Evolutionary conservation across 2,797 vertebrate genomes (phyloP).

Genomic region (Pangasius krempfi): DNA sequence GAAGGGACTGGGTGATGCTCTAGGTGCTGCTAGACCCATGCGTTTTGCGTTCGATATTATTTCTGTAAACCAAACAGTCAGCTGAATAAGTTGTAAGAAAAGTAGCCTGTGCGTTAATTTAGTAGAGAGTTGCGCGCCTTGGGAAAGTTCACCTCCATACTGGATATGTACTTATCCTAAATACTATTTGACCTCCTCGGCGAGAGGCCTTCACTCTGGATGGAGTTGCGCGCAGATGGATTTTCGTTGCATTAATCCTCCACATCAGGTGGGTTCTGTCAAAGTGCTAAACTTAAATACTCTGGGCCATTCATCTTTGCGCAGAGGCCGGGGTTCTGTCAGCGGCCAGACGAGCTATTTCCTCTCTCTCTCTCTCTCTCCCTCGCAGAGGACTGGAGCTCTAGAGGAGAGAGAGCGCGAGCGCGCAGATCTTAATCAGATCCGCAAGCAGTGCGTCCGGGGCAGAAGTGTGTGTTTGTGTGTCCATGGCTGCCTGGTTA

Average conservation of each 20-base stretch:
- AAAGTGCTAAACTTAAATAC: slow-evolving; percentile 84
- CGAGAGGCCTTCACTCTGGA: slow-evolving; percentile 69
- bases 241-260: slow-evolving; percentile 79
- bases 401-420: slow-evolving; percentile 53
- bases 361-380: slow-evolving; percentile 66
- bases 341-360: slow-evolving; percentile 86
- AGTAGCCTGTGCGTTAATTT: slow-evolving; percentile 5
- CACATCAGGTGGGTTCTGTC: slow-evolving; percentile 86
- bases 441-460: slow-evolving; percentile 61
- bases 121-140: slow-evolving; percentile 39
- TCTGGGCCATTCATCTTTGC: slow-evolving; percentile 83
- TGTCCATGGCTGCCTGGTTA: neutral
- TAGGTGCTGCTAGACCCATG: neutral
- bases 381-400: slow-evolving; percentile 65
- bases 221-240: slow-evolving; percentile 69
- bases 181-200: slow-evolving; percentile 73
- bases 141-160: slow-evolving; percentile 56
- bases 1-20: neutral
- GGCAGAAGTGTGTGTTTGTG: slow-evolving; percentile 41
- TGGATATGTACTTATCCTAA: slow-evolving; percentile 74
- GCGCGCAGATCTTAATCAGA: slow-evolving; percentile 68
- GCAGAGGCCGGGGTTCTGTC: slow-evolving; percentile 79
- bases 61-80: neutral
- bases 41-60: neutral
- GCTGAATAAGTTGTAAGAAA: slow-evolving; percentile 11